These are phyloP conservation scores for Tragelaphus scriptus DNA, from an alignment of 2,113 vertebrate species.

Conservation along the genomic window DNA sequence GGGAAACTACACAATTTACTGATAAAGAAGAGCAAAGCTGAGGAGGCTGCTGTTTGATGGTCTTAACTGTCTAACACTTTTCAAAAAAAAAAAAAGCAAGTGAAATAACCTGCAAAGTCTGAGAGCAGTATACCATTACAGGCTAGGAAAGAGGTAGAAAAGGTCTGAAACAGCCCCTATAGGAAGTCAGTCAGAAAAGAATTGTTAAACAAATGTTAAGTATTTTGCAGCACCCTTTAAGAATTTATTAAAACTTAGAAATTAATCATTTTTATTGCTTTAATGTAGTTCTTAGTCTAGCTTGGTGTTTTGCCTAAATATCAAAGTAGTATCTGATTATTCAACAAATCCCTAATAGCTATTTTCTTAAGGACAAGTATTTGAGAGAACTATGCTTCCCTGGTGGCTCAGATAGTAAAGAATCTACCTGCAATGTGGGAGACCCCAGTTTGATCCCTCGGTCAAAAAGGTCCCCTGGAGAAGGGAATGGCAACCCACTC, in stretches of 20 bases:
- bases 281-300: background rate
- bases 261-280: slow-evolving; percentile 27
- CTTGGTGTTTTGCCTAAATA: slow-evolving; percentile 21
- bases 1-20: background rate
- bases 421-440: background rate
- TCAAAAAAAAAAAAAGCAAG: background rate
- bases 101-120: background rate
- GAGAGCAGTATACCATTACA: background rate
- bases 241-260: background rate
- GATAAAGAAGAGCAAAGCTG: background rate
- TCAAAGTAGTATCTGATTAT: slow-evolving; percentile 25
- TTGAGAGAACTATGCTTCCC: background rate
- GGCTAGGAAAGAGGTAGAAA: background rate
- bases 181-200: background rate
- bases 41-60: background rate
- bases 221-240: background rate
- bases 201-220: background rate
- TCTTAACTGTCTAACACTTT: background rate
- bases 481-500: background rate
- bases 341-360: slow-evolving; percentile 36
- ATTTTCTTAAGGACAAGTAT: slow-evolving; percentile 37
- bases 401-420: background rate
- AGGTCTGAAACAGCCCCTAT: background rate
- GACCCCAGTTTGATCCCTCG: background rate
- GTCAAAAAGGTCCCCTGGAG: background rate